phyloP scores from a whole-genome alignment of 1,140 invertebrate species.

The Polyergus mexicanus region DNA sequence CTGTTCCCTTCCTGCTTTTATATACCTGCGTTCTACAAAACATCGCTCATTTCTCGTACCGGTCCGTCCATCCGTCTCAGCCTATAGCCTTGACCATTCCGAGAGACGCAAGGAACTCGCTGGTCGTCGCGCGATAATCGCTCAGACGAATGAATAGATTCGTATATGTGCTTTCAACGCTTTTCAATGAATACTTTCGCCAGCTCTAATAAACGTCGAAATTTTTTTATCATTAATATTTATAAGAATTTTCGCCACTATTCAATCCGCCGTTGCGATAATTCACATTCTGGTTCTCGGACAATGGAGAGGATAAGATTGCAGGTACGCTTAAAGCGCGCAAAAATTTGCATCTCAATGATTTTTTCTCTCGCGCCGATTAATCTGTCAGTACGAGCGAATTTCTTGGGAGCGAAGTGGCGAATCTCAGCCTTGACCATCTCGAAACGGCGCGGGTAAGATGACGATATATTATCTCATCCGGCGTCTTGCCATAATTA shows the following conservation, averaged over 20 bases:
- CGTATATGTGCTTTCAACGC: not conserved
- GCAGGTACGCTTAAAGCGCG: not conserved
- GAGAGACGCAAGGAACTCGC: not conserved
- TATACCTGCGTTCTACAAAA: slow-evolving; percentile 62
- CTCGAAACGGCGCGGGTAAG: not conserved
- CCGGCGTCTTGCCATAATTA: slow-evolving; percentile 43
- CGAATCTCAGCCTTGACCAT: slow-evolving; percentile 48
- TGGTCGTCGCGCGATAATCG: slow-evolving; percentile 29
- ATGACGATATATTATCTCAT: slow-evolving; percentile 50
- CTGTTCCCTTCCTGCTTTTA: slow-evolving; percentile 46
- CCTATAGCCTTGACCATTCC: slow-evolving; percentile 42
- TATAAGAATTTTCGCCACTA: not conserved
- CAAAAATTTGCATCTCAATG: slow-evolving; percentile 39
- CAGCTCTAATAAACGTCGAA: not conserved
- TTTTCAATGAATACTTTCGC: slow-evolving; percentile 19
- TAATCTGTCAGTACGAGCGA: not conserved
- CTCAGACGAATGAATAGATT: slow-evolving; percentile 32
- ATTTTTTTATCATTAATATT: slow-evolving; percentile 16
- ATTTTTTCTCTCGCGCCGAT: slow-evolving; percentile 17
- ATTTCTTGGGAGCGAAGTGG: slow-evolving; percentile 13
- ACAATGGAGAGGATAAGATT: not conserved
- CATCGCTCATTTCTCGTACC: slow-evolving; percentile 56
- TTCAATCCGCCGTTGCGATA: slow-evolving; percentile 11
- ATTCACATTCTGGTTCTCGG: not conserved
- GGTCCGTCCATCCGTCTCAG: not conserved